Percentiles rank a stretch among this genome's conserved stretches.
phyloP scores from a whole-genome alignment of 1,140 invertebrate genomes.

The Halictus rubicundus region DNA sequence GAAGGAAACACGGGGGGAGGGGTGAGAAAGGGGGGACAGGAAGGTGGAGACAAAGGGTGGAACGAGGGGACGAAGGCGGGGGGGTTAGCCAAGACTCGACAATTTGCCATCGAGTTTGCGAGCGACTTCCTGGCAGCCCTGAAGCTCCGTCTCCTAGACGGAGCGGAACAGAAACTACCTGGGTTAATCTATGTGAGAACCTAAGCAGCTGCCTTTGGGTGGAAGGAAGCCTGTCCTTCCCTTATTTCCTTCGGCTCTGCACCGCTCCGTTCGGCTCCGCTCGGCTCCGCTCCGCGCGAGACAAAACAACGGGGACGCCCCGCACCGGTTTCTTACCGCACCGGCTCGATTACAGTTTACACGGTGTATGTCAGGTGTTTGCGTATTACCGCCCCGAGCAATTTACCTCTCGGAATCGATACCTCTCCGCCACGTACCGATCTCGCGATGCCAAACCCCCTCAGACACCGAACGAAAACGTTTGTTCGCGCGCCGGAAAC shows the following conservation, averaged over 20 bases:
- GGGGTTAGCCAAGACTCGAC: constrained; percentile 52
- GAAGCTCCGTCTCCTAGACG: constrained; percentile 61
- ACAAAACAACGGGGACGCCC: constrained; percentile 52
- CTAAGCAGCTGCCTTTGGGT: constrained; percentile 58
- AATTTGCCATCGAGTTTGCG: constrained; percentile 68
- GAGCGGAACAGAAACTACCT: constrained; percentile 62
- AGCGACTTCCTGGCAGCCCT: constrained; percentile 66
- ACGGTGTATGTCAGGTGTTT: constrained; percentile 56
- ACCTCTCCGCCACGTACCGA: constrained; percentile 20
- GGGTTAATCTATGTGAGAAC: constrained; percentile 75
- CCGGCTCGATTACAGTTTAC: constrained; percentile 52
- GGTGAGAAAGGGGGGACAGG: neutral
- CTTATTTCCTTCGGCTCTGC: constrained; percentile 53
- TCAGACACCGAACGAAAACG: neutral
- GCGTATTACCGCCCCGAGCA: constrained; percentile 58
- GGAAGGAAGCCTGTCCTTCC: constrained; percentile 58
- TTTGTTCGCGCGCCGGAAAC: constrained; percentile 7
- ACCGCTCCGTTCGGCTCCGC: too few species aligned
- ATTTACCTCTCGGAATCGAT: constrained; percentile 59
- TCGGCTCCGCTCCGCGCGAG: constrained; percentile 16
- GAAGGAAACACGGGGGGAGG: too few species aligned
- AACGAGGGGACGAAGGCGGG: neutral
- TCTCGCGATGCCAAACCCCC: neutral
- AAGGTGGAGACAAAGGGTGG: constrained; percentile 21
- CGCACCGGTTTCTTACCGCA: constrained; percentile 40